phyloP scores from a whole-genome alignment of 2,797 vertebrate genomes.

The Bradypodion pumilum region DNA sequence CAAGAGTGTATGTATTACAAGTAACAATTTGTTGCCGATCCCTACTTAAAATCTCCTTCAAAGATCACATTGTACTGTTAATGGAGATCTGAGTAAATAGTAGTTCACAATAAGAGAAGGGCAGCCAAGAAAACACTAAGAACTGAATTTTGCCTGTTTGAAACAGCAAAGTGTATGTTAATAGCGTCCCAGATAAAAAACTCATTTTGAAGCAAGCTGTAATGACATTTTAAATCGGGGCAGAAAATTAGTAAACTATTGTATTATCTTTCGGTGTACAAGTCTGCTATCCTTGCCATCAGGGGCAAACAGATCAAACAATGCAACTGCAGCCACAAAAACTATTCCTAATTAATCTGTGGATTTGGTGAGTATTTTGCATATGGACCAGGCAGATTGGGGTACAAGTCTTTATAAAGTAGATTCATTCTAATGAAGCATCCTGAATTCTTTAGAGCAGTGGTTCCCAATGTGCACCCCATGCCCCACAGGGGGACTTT shows the following conservation, averaged over 20 bases:
- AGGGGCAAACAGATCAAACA: too few relatives aligned
- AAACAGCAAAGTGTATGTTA: neutral
- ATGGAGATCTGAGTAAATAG: neutral
- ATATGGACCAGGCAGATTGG: too few relatives aligned
- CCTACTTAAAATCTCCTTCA: neutral
- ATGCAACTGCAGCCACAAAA: too few relatives aligned
- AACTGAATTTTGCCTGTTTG: neutral
- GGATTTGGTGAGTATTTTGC: too few relatives aligned
- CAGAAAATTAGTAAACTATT: neutral
- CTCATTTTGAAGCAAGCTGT: neutral
- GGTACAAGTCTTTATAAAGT: too few relatives aligned
- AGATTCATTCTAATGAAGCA: too few relatives aligned
- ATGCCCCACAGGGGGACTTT: too few relatives aligned
- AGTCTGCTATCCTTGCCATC: too few relatives aligned
- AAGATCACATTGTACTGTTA: neutral
- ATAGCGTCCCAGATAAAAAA: neutral
- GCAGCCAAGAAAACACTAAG: neutral
- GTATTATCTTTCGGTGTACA: too few relatives aligned
- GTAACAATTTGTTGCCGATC: neutral
- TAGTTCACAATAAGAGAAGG: neutral
- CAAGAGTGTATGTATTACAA: neutral
- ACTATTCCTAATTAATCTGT: too few relatives aligned
- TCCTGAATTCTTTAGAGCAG: too few relatives aligned
- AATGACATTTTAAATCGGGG: neutral
- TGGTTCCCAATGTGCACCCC: too few relatives aligned